A percentile compares a stretch with the other conserved stretches of the same genome.
Conservation (phyloP, 2,113 vertebrate genomes). For the Elaphurus davidianus region DNA sequence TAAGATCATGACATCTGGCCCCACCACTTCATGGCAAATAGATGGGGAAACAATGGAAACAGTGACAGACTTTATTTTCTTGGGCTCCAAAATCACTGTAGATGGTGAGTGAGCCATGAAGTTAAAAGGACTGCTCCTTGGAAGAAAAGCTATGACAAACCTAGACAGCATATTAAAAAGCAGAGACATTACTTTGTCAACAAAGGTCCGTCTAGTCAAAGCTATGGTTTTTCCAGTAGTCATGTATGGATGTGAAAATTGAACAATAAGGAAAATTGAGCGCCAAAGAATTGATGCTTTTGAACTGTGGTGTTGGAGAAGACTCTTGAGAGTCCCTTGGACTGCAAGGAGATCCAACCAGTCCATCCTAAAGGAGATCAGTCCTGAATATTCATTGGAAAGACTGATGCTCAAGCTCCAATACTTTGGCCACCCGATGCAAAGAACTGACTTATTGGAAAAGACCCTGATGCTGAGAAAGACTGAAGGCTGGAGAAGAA, state of each 20-base stretch:
- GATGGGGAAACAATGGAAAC: background rate
- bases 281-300: fast-evolving
- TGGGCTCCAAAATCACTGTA: background rate
- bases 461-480: background rate
- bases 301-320: background rate
- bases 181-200: background rate
- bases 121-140: background rate
- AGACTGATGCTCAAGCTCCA: background rate
- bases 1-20: background rate
- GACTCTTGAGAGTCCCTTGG: background rate
- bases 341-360: background rate
- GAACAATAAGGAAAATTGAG: background rate
- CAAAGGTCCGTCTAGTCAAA: background rate
- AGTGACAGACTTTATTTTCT: background rate
- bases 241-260: background rate
- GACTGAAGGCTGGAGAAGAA: background rate
- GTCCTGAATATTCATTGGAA: background rate
- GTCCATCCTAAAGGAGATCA: background rate
- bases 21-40: background rate
- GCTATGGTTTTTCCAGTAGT: background rate
- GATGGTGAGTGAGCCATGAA: background rate
- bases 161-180: background rate
- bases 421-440: background rate
- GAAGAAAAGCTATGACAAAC: background rate
- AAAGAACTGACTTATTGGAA: background rate